phyloP scores from a whole-genome alignment of 2,797 vertebrate species.

The Argentina silus region DNA sequence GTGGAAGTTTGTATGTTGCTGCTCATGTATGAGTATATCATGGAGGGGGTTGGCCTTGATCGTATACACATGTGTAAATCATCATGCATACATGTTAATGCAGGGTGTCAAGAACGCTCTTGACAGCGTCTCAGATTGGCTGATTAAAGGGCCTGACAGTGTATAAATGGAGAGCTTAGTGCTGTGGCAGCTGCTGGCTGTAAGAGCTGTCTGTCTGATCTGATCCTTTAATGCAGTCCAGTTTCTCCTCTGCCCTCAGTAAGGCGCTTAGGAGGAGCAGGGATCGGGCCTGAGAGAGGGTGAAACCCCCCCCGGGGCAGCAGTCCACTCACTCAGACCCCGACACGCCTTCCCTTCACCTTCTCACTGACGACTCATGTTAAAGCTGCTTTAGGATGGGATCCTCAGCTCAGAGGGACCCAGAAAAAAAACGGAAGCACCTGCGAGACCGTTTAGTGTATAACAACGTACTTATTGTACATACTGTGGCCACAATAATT shows the following conservation, averaged over 20 bases:
- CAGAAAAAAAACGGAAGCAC: neutral
- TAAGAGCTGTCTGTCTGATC: slow-evolving; percentile 19
- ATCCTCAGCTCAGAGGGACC: neutral
- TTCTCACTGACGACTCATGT: neutral
- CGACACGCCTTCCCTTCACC: neutral
- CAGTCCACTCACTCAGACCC: neutral
- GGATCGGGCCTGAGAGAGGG: neutral
- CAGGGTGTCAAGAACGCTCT: slow-evolving; percentile 9
- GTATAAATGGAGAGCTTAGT: slow-evolving; percentile 26
- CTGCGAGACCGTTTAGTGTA: neutral
- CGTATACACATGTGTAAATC: neutral
- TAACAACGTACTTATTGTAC: neutral
- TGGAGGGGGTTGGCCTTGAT: too few species aligned
- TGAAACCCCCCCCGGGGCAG: neutral
- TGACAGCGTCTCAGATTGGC: slow-evolving; percentile 31
- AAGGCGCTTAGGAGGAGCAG: slow-evolving; percentile 11
- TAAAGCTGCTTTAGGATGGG: neutral
- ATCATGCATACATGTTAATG: slow-evolving; percentile 1
- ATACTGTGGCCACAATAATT: neutral
- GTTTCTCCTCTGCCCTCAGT: slow-evolving; percentile 3
- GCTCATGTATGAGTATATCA: too few species aligned
- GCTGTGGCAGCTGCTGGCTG: slow-evolving; percentile 21
- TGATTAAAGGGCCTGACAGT: slow-evolving; percentile 15
- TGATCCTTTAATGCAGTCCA: slow-evolving; percentile 14
- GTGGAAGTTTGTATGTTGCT: too few species aligned